These are phyloP conservation scores for Morpho deidamia DNA, from an alignment of 2,888 invertebrate genomes.

Conservation along the genomic window DNA sequence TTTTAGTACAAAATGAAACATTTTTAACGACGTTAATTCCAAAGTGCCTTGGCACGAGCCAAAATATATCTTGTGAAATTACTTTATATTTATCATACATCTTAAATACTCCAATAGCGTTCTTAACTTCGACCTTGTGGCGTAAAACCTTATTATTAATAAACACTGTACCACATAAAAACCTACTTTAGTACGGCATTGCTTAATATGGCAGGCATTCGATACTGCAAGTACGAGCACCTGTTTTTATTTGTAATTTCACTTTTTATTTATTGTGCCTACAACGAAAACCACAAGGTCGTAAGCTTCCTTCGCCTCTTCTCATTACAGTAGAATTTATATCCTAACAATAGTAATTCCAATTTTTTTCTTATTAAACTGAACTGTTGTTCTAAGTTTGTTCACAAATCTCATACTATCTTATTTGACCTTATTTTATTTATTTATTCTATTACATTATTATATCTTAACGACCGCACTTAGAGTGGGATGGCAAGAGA, in stretches of 20 bases:
- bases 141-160: constrained; percentile 3
- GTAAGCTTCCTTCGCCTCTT: neutral
- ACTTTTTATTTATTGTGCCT: neutral
- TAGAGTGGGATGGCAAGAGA: too few species aligned
- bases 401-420: too few species aligned
- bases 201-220: neutral
- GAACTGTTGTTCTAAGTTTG: too few species aligned
- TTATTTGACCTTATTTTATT: too few species aligned
- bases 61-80: too few species aligned
- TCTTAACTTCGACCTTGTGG: constrained; percentile 1
- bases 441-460: too few species aligned
- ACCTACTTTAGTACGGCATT: neutral
- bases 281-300: neutral
- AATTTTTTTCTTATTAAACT: too few species aligned
- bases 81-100: neutral
- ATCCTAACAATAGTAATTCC: neutral
- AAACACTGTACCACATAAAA: neutral
- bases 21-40: too few species aligned
- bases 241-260: constrained; percentile 1
- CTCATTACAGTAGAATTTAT: neutral
- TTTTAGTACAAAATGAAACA: too few species aligned
- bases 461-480: too few species aligned
- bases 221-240: neutral
- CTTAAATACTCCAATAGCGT: neutral
- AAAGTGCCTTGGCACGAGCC: too few species aligned